A percentile compares a stretch with the other conserved stretches of the same genome.
Conservation (phyloP, 1,140 invertebrate genomes). For the Chironomus striatipennis region DNA sequence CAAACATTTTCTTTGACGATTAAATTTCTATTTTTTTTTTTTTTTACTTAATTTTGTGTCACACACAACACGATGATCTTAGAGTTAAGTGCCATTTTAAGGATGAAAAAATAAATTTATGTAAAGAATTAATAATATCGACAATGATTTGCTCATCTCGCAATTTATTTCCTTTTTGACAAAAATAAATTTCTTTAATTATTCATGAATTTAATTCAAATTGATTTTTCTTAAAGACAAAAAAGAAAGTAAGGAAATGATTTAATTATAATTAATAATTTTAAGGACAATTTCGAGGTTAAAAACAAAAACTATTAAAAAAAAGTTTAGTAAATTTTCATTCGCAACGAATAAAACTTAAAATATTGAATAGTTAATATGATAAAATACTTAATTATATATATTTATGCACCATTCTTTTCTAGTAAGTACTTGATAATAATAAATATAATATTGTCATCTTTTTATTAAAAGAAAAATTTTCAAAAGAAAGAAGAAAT, state of each 20-base stretch:
- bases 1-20: conserved; percentile 1
- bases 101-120: too few relatives aligned
- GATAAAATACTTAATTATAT: conserved; percentile 9
- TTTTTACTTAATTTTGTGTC: neutral
- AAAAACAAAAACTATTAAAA: neutral
- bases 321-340: neutral
- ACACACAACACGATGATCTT: neutral
- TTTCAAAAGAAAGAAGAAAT: conserved; percentile 1
- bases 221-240: neutral
- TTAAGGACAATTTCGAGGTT: neutral
- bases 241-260: too few relatives aligned
- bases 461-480: conserved; percentile 3
- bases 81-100: neutral
- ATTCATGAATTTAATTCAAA: neutral
- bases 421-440: conserved; percentile 13
- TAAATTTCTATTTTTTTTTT: neutral
- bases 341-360: neutral
- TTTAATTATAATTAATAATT: too few relatives aligned
- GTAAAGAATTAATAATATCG: neutral
- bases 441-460: neutral
- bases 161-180: conserved; percentile 17
- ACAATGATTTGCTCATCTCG: conserved; percentile 20
- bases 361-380: neutral
- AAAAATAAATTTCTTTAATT: neutral
- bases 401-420: conserved; percentile 9